Conservation (phyloP, 2,797 vertebrate genomes). For the Neoniphon sammara region DNA sequence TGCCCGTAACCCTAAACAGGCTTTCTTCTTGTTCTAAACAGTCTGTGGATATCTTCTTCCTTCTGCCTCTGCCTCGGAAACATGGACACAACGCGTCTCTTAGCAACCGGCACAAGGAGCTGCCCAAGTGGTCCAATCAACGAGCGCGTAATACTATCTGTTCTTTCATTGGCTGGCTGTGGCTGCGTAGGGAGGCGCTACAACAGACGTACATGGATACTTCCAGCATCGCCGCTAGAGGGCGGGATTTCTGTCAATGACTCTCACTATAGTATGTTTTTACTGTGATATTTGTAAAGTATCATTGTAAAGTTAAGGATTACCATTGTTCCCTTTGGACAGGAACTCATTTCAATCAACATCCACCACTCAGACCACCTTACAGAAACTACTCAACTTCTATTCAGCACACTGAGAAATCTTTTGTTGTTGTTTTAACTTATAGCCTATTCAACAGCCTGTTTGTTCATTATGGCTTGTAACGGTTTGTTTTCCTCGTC, state of each 20-base stretch:
- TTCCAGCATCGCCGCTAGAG: conserved; percentile 52
- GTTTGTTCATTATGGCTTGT: not conserved
- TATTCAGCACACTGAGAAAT: not conserved
- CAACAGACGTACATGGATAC: not conserved
- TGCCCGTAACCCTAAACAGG: not conserved
- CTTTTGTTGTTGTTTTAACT: not conserved
- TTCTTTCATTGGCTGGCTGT: conserved; percentile 65
- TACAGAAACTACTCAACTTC: not conserved
- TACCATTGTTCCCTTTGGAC: no score
- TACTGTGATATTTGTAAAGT: no score
- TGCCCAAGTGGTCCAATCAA: conserved; percentile 58
- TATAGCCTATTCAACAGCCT: not conserved
- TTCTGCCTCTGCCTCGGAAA: conserved; percentile 43
- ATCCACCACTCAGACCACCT: not conserved
- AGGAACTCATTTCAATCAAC: not conserved
- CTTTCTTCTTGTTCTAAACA: not conserved
- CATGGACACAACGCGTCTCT: conserved; percentile 66
- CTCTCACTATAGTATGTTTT: not conserved
- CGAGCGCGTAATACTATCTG: not conserved
- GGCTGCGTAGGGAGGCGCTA: conserved; percentile 9
- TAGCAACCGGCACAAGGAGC: conserved; percentile 68
- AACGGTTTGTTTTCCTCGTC: not conserved
- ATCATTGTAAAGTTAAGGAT: not conserved
- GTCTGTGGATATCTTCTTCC: not conserved
- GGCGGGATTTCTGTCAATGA: not conserved